Evolutionary conservation across 2,888 invertebrate species (phyloP).

Genomic region (Melanotus villosus): DNA sequence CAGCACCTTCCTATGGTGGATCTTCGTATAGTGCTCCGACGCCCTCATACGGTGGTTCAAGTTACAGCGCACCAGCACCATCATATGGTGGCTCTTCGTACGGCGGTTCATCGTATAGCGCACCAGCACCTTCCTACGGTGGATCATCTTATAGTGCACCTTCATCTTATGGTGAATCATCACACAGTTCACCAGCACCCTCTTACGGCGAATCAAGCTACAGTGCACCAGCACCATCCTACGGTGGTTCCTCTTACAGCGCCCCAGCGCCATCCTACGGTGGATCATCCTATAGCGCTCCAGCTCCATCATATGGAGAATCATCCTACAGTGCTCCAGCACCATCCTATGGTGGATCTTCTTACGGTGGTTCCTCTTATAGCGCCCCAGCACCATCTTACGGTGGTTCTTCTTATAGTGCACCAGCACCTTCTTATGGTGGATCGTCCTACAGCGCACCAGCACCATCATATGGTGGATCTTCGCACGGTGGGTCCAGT

Average conservation of each 20-base stretch:
- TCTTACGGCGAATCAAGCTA: constrained; percentile 48
- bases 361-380: constrained; percentile 11
- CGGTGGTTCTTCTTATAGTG: constrained; percentile 32
- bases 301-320: constrained; percentile 33
- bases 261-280: constrained; percentile 21
- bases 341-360: constrained; percentile 36
- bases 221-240: constrained; percentile 43
- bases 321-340: constrained; percentile 27
- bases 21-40: constrained; percentile 17
- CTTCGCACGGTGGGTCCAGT: no score
- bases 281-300: constrained; percentile 29
- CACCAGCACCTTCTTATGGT: constrained; percentile 36
- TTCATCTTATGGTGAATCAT: constrained; percentile 47
- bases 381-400: constrained; percentile 29
- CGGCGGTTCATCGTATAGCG: constrained; percentile 40
- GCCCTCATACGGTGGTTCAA: constrained; percentile 29
- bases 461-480: constrained; percentile 38
- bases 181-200: constrained; percentile 38
- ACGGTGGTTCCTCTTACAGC: constrained; percentile 30
- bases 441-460: constrained; percentile 41
- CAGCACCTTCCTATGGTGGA: constrained; percentile 9
- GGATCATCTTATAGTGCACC: constrained; percentile 45
- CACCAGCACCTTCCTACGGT: constrained; percentile 47
- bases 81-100: constrained; percentile 18
- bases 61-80: constrained; percentile 24